These are phyloP conservation scores for Caenorhabditis sulstoni DNA, from an alignment of 2,888 invertebrate species.

Conservation along the genomic window DNA sequence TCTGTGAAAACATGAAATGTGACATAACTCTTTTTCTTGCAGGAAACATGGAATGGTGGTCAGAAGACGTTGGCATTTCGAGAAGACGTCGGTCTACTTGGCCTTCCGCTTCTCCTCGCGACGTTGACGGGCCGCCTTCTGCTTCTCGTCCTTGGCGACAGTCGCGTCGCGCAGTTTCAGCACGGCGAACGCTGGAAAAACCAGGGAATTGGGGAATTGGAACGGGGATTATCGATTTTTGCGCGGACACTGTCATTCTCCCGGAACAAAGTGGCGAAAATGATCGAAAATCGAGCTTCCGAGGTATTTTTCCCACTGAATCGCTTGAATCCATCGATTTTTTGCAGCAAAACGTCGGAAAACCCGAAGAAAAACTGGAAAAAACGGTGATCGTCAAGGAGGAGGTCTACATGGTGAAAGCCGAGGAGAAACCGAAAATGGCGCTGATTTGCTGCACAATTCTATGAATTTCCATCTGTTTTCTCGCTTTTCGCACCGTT, in stretches of 20 bases:
- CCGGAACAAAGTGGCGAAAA: too few species aligned
- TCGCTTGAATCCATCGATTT: too few species aligned
- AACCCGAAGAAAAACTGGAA: not conserved
- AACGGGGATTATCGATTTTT: not conserved
- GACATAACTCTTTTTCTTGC: slow-evolving; percentile 2
- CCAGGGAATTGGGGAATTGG: not conserved
- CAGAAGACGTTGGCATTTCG: not conserved
- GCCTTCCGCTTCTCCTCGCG: slow-evolving; percentile 58
- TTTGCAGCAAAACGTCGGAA: too few species aligned
- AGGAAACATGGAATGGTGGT: not conserved
- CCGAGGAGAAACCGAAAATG: slow-evolving; percentile 12
- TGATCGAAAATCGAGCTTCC: not conserved
- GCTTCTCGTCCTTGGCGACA: slow-evolving; percentile 37
- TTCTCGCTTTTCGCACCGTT: too few species aligned
- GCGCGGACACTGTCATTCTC: too few species aligned
- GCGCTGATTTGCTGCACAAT: slow-evolving; percentile 11
- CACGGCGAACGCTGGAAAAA: slow-evolving; percentile 48
- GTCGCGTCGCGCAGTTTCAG: slow-evolving; percentile 48
- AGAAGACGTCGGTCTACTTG: slow-evolving; percentile 40
- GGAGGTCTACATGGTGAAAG: slow-evolving; percentile 4
- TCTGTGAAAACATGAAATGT: not conserved
- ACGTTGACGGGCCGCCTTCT: slow-evolving; percentile 25
- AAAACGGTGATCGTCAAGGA: not conserved
- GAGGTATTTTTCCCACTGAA: not conserved
- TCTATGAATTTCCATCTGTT: not conserved